Evolutionary conservation across 2,113 vertebrate genomes (phyloP).

Genomic region (Psophia crepitans): DNA sequence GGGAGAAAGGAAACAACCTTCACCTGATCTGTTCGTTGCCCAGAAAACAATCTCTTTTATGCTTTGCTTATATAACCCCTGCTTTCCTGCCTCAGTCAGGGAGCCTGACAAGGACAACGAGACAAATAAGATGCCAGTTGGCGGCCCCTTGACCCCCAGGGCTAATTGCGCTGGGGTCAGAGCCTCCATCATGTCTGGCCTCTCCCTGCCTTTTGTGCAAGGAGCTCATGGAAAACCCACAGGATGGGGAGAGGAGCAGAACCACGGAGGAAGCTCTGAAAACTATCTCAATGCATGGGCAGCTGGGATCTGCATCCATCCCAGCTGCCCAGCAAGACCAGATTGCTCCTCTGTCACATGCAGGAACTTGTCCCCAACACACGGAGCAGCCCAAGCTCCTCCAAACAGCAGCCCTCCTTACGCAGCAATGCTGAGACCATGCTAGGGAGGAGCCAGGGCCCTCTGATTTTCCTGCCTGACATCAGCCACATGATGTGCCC

Average conservation of each 20-base stretch:
- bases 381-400: not conserved
- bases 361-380: not conserved
- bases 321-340: not conserved
- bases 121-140: constrained; percentile 2
- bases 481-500: not conserved
- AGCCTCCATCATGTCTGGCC: not conserved
- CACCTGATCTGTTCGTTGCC: constrained; percentile 40
- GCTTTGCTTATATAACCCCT: constrained; percentile 4
- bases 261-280: not conserved
- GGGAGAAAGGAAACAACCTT: constrained; percentile 36
- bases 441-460: not conserved
- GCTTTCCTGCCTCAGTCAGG: constrained; percentile 12
- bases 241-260: not conserved
- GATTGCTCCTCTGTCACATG: not conserved
- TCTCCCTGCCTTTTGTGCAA: not conserved
- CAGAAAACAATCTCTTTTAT: constrained; percentile 18
- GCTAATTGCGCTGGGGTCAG: not conserved
- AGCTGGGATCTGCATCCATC: not conserved
- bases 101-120: not conserved
- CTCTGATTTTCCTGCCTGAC: not conserved
- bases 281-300: not conserved
- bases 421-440: not conserved
- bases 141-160: not conserved
- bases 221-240: not conserved
- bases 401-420: not conserved